Percentiles rank a stretch among this genome's conserved stretches.
Evolutionary conservation across 2,113 vertebrate species (phyloP).

Genomic region (Plecotus auritus): DNA sequence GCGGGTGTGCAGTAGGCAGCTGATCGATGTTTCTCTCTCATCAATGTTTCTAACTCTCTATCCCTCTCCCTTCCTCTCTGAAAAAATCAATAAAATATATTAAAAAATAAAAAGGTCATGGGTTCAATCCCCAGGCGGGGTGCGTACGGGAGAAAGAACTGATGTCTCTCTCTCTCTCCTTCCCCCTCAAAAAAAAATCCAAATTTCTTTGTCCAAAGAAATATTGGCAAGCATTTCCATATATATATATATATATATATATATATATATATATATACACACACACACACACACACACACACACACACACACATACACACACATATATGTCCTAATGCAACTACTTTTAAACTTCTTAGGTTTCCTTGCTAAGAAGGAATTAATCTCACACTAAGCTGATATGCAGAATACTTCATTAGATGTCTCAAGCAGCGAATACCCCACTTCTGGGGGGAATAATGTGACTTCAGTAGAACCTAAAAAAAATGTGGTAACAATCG

Average conservation of each 20-base stretch:
- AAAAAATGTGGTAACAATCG: background rate
- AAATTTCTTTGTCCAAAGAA: background rate
- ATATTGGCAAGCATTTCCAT: background rate
- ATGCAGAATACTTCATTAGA: background rate
- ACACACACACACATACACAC: too few relatives aligned
- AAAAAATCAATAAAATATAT: too few relatives aligned
- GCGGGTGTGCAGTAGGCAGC: too few relatives aligned
- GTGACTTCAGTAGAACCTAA: background rate
- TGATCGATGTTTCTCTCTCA: too few relatives aligned
- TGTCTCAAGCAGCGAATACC: background rate
- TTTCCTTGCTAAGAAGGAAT: constrained; percentile 12
- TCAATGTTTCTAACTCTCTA: too few relatives aligned
- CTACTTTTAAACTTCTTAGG: background rate
- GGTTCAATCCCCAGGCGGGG: too few relatives aligned
- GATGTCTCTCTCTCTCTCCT: too few relatives aligned
- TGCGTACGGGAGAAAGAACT: too few relatives aligned
- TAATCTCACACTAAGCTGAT: background rate
- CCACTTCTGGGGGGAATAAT: background rate
- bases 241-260: background rate
- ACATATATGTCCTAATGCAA: background rate
- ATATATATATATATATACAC: background rate
- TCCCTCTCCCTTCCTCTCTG: too few relatives aligned
- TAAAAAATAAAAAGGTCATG: too few relatives aligned
- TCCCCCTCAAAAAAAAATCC: background rate
- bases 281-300: too few relatives aligned